Evolutionary conservation across 2,113 vertebrate species (phyloP), one percentile per base, ranked within the genome.

Genomic region (Psophia crepitans): DNA sequence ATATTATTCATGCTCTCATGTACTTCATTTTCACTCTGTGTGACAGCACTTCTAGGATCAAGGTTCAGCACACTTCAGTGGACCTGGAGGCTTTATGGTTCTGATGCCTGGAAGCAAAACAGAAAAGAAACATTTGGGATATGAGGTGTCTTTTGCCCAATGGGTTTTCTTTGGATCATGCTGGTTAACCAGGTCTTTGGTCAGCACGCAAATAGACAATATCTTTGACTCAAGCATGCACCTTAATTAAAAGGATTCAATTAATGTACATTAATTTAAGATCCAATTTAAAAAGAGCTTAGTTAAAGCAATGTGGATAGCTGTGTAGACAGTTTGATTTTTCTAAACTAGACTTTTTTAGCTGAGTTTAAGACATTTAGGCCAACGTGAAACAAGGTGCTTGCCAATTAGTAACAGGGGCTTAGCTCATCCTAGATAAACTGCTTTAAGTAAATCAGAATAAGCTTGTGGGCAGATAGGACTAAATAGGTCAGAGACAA

Each of bases 401-500:
- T 95, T 64, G 17, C 89, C 92, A 97, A 94, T 97, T 96, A 96
- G 94, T 92, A 96, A 94, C 90, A 95, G 90, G 80, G 68, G 83
- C 90, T 96, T 96, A 88, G 93, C 86, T 95, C 92, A 93, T 88
- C 69, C 83, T 89, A 86, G 61, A 81, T 93, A 97, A 97, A 97
- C 85, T 89, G 90, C 94, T 97, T 94, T 94, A 91, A 95, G 94
- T 94, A 96, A 97, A 95, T 96, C 93, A 92, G 96, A 89, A 88
- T 78, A 93, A 95, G 92, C 94, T 93, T 91, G 86, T 97, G 95
- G 94, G 90, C 92, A 97, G 96, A 96, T 93, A 93, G 81, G 95
- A 92, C 96, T 95, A 96, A 93, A 95, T 95, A 93, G 95, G 94
- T 97, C 97, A 97, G 90, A 97, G 94, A 96, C 93, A 97, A 94